Base-by-base conservation (phyloP, 2,888 invertebrate species). In the Hydraecia micacea region DNA sequence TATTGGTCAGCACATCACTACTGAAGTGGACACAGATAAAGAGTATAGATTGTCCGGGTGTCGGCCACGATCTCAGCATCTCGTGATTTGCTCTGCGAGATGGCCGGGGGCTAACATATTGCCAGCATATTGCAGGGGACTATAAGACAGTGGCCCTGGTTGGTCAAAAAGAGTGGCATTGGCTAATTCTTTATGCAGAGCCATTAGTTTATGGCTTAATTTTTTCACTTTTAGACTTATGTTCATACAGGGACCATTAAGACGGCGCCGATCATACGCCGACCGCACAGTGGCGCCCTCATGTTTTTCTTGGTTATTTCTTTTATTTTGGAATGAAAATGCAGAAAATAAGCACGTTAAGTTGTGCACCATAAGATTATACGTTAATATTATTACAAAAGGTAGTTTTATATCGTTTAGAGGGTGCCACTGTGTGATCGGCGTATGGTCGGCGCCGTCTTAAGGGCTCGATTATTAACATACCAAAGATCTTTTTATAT, bases 31-130 rank as follows among this genome's bases (percentile, higher is more conserved):
- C 69, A 85, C 88, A 75, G 80, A 92, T 93, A 85, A 88, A 89
- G 88, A 91, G 91, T 93, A 92, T 88, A 93, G 93, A 93, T 93
- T 91, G 81, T 75, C 75, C 77, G 80, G 75, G 86, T 87, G 88
- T 84, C 85, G 82, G 88, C 88, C 91, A 90, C 91, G 91, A 91
- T 92, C 90, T 88, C 80, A 70, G 85, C 80, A 90, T 90, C 90
- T 82, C 83, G 60, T 83, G 84, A 85, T 86, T 82, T 80, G 84
- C 84, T 82, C 86, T 84, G 81, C 80, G 77, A 83, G 83, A 84
- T 87, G 63, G 86, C 86, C 73, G 55, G 32, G n/a, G 82, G 86
- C 86, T 66, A 52, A 83, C 75, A 81, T 75, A 85, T 81, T 81
- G 70, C 85, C 36, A n/a, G n/a, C n/a, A n/a, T n/a, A n/a, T n/a